Evolutionary conservation across 1,140 invertebrate species (phyloP).

Genomic region (Armadillidium nasatum): DNA sequence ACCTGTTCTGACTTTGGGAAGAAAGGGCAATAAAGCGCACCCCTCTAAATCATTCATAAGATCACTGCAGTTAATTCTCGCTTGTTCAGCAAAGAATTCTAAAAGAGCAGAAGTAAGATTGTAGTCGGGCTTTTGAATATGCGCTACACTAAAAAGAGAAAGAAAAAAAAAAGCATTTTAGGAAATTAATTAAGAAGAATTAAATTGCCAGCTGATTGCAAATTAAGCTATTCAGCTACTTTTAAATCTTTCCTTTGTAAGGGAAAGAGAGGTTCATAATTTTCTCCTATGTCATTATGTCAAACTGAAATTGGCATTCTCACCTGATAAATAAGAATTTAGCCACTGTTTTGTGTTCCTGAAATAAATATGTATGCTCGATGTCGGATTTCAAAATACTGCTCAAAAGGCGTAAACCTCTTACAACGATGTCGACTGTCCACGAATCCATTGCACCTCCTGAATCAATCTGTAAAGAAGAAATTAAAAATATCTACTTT

Average conservation of each 20-base stretch:
- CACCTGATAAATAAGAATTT: neutral
- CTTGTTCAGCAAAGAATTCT: neutral
- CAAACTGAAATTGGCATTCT: neutral
- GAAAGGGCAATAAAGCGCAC: neutral
- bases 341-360: neutral
- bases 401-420: neutral
- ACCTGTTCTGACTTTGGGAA: neutral
- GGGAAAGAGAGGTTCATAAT: neutral
- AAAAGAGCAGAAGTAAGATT: neutral
- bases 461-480: neutral
- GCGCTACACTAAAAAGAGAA: neutral
- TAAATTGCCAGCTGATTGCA: neutral
- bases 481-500: too few species aligned
- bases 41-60: neutral
- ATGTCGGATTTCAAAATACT: neutral
- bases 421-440: neutral
- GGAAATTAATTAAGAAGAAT: too few species aligned
- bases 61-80: neutral
- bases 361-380: neutral
- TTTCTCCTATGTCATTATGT: neutral
- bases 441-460: neutral
- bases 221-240: neutral
- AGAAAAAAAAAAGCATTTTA: neutral
- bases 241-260: neutral
- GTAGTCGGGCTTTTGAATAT: neutral